These are phyloP conservation scores for Drosophila hawaiiensis DNA, from an alignment of 2,888 invertebrate species.

Conservation along the genomic window DNA sequence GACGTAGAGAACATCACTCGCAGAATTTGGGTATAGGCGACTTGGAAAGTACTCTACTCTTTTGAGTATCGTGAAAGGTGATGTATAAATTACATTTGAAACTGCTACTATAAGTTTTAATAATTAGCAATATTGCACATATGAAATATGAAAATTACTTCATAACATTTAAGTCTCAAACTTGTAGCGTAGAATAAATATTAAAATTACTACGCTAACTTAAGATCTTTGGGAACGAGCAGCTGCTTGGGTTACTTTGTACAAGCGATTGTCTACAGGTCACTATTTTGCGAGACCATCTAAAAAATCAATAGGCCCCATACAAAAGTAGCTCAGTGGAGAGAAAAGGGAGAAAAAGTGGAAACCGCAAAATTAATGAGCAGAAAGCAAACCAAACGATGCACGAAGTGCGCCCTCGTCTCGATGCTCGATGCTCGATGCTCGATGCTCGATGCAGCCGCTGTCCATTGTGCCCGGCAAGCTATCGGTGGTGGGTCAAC, in stretches of 20 bases:
- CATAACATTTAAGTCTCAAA: neutral
- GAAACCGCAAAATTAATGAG: slow-evolving; percentile 79
- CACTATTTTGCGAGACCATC: neutral
- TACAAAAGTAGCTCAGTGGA: slow-evolving; percentile 31
- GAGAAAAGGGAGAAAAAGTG: slow-evolving; percentile 28
- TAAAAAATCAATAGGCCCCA: slow-evolving; percentile 22
- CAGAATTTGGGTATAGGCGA: neutral
- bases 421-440: neutral
- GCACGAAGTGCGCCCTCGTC: slow-evolving; percentile 58
- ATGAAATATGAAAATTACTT: neutral
- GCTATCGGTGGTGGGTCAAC: slow-evolving; percentile 50
- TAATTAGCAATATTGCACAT: neutral
- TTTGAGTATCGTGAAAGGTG: neutral
- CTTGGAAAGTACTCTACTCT: slow-evolving; percentile 11
- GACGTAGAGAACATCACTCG: neutral
- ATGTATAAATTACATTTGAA: no score
- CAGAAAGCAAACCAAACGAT: slow-evolving; percentile 72
- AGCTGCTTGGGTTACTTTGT: neutral
- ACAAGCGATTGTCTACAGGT: neutral
- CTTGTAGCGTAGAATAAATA: neutral
- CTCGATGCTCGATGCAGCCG: neutral
- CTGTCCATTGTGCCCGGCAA: slow-evolving; percentile 6
- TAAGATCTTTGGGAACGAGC: neutral
- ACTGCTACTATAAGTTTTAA: neutral
- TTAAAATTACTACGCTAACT: neutral